These are phyloP conservation scores for Chaetura pelagica DNA, from an alignment of 2,113 vertebrate genomes.

Conservation along the genomic window DNA sequence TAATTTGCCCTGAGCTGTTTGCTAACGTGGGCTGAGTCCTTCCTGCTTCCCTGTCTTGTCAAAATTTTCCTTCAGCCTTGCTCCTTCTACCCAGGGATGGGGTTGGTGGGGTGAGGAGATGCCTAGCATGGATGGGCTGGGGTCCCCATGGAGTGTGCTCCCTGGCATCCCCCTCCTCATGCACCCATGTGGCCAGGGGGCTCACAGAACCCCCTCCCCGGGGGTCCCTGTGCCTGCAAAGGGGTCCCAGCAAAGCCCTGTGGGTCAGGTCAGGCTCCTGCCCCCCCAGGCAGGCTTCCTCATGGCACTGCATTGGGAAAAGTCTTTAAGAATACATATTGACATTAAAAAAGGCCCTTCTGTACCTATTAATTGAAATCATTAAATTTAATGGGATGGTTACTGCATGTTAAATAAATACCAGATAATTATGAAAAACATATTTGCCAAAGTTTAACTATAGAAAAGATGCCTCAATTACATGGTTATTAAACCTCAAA, in stretches of 20 bases:
- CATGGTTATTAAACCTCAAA: slow-evolving; percentile 78
- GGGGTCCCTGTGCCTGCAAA: rapidly evolving
- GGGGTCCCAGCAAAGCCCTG: background rate
- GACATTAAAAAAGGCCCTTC: slow-evolving; percentile 56
- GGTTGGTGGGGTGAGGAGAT: background rate
- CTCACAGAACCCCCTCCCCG: no score
- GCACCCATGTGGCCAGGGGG: no score
- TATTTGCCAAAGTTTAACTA: slow-evolving; percentile 78
- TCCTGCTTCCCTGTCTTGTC: background rate
- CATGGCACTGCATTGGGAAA: rapidly evolving
- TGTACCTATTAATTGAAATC: slow-evolving; percentile 72
- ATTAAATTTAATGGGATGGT: slow-evolving; percentile 79
- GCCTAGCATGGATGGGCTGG: background rate
- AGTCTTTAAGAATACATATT: background rate
- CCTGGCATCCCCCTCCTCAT: background rate
- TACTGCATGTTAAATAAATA: slow-evolving; percentile 80
- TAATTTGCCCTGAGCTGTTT: slow-evolving; percentile 6
- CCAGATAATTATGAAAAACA: slow-evolving; percentile 79
- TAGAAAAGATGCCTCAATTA: slow-evolving; percentile 78
- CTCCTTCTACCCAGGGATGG: background rate
- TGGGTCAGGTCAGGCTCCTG: background rate
- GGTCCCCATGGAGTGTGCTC: background rate
- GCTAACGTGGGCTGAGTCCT: background rate
- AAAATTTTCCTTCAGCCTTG: background rate
- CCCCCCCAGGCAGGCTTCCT: background rate